Percentiles rank a stretch among this genome's conserved stretches.
Evolutionary conservation across 2,797 vertebrate genomes (phyloP).

Genomic region (Dicrostonyx torquatus): DNA sequence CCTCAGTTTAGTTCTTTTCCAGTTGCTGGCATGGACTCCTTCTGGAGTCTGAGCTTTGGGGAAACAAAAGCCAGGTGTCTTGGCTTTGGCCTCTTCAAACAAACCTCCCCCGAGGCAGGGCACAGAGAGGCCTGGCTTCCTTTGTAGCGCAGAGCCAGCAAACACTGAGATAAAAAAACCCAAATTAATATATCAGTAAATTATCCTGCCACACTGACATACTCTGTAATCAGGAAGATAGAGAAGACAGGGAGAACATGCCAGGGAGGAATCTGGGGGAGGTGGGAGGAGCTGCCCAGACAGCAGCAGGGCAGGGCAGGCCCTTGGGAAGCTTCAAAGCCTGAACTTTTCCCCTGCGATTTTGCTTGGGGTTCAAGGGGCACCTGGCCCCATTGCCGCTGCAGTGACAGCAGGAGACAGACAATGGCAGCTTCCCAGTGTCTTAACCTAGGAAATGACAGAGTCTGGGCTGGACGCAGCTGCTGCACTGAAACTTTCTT

Average conservation of each 20-base stretch:
- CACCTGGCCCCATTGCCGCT: rapidly evolving
- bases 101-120: slow-evolving; percentile 55
- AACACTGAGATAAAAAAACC: slow-evolving; percentile 51
- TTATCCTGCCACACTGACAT: slow-evolving; percentile 64
- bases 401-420: neutral
- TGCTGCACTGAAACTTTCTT: no score
- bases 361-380: neutral
- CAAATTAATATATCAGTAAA: slow-evolving; percentile 78
- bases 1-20: neutral
- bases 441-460: neutral
- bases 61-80: slow-evolving; percentile 80
- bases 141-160: slow-evolving; percentile 58
- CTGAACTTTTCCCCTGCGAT: slow-evolving; percentile 59
- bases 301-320: neutral
- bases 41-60: neutral
- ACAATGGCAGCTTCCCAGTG: neutral
- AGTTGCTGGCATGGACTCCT: neutral
- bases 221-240: slow-evolving; percentile 72
- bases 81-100: slow-evolving; percentile 67
- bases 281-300: neutral
- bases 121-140: slow-evolving; percentile 59
- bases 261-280: slow-evolving; percentile 54
- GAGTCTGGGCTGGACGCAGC: no score
- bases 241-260: neutral
- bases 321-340: neutral